These are phyloP conservation scores for Stenolophus ochropezus DNA, from an alignment of 2,888 invertebrate genomes.

Conservation along the genomic window DNA sequence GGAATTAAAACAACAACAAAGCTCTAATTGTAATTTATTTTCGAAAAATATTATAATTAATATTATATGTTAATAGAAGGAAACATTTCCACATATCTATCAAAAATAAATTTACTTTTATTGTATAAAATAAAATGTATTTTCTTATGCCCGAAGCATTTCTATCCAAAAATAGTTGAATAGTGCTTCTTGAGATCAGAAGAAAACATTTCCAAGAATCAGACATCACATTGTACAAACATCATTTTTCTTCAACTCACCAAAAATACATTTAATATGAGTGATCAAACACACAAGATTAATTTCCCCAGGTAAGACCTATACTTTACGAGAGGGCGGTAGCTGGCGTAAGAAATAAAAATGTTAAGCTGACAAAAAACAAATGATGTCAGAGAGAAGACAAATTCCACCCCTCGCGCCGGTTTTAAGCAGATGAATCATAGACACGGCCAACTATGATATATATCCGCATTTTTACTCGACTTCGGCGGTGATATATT, in stretches of 20 bases:
- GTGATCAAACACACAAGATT: slow-evolving; percentile 20
- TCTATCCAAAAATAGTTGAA: not conserved
- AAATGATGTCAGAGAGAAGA: slow-evolving; percentile 36
- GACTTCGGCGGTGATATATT: slow-evolving; percentile 31
- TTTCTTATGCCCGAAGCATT: not conserved
- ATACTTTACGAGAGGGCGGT: not conserved
- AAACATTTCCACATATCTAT: no score
- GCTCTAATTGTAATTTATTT: no score
- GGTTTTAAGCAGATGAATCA: slow-evolving; percentile 50
- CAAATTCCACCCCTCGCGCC: slow-evolving; percentile 45
- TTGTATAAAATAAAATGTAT: not conserved
- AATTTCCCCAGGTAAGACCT: slow-evolving; percentile 2
- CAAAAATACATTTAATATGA: slow-evolving; percentile 30
- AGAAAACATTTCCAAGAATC: slow-evolving; percentile 30
- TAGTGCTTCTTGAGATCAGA: not conserved
- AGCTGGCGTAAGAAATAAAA: slow-evolving; percentile 33
- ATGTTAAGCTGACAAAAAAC: slow-evolving; percentile 44
- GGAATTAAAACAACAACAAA: no score
- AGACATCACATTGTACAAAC: slow-evolving; percentile 5
- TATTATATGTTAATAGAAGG: no score
- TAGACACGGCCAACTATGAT: slow-evolving; percentile 27
- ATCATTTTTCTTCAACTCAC: slow-evolving; percentile 29
- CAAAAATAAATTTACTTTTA: not conserved
- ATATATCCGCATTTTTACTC: slow-evolving; percentile 40
- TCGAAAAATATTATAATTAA: no score